Evolutionary conservation across 2,888 invertebrate species (phyloP).

Genomic region (Pomacea canaliculata): DNA sequence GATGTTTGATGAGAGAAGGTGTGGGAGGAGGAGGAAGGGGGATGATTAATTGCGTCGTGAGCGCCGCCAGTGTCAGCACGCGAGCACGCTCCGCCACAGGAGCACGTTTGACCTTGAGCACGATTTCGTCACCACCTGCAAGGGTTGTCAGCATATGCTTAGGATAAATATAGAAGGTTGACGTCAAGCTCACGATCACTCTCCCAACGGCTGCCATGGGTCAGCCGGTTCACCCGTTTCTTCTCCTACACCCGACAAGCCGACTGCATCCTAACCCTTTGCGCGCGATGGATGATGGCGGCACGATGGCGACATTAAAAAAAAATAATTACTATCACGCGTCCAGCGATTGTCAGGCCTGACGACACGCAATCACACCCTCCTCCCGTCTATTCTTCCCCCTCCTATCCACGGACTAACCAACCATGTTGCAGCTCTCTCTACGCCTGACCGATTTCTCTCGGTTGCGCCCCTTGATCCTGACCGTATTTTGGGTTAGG

Average conservation of each 20-base stretch:
- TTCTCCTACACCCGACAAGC: too few relatives aligned
- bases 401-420: too few relatives aligned
- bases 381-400: too few relatives aligned
- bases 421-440: conserved; percentile 2
- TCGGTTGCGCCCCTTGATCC: conserved; percentile 17
- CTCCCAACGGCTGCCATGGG: neutral
- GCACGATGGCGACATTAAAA: neutral
- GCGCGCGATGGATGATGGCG: neutral
- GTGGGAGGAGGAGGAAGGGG: too few relatives aligned
- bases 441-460: conserved; percentile 24
- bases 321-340: too few relatives aligned
- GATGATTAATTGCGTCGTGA: too few relatives aligned
- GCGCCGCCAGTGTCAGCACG: too few relatives aligned
- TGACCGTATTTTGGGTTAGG: conserved; percentile 18
- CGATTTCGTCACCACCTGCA: conserved; percentile 22
- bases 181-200: conserved; percentile 18
- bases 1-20: too few relatives aligned
- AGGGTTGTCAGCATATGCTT: conserved; percentile 16
- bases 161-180: conserved; percentile 15
- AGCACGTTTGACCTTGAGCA: conserved; percentile 19
- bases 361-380: too few relatives aligned
- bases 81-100: neutral
- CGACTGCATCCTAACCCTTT: too few relatives aligned
- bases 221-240: conserved; percentile 6
- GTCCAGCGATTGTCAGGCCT: too few relatives aligned